Percentiles rank a stretch among this genome's conserved stretches.
These are phyloP conservation scores for Acanthopagrus latus DNA, from an alignment of 2,797 vertebrate species.

Conservation along the genomic window DNA sequence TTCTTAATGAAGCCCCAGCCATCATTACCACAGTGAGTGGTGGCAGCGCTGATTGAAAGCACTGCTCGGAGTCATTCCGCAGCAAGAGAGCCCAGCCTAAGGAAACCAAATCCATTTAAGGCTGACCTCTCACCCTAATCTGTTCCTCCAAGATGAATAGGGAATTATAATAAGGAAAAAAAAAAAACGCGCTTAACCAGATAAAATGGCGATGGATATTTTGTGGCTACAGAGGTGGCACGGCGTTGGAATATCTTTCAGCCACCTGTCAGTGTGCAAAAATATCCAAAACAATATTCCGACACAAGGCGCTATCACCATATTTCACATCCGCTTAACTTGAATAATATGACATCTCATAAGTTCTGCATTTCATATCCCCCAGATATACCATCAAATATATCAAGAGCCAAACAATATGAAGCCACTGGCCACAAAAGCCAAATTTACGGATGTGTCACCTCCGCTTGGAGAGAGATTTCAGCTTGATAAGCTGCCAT, in stretches of 20 bases:
- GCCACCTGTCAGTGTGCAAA: slow-evolving; percentile 48
- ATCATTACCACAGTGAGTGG: slow-evolving; percentile 83
- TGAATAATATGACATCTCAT: slow-evolving; percentile 74
- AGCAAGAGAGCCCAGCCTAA: slow-evolving; percentile 64
- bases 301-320: slow-evolving; percentile 50
- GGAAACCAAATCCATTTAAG: slow-evolving; percentile 80
- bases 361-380: slow-evolving; percentile 73
- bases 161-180: slow-evolving; percentile 59
- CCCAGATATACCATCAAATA: slow-evolving; percentile 73
- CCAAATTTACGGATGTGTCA: slow-evolving; percentile 73
- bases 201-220: slow-evolving; percentile 55
- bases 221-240: slow-evolving; percentile 35
- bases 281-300: slow-evolving; percentile 57
- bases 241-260: slow-evolving; percentile 39
- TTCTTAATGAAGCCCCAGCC: slow-evolving; percentile 86
- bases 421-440: slow-evolving; percentile 72
- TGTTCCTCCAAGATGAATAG: slow-evolving; percentile 69
- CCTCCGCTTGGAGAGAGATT: slow-evolving; percentile 71
- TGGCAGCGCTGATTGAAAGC: slow-evolving; percentile 82
- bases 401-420: slow-evolving; percentile 74
- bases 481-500: slow-evolving; percentile 71
- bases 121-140: slow-evolving; percentile 76
- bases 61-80: slow-evolving; percentile 69
- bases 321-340: slow-evolving; percentile 68
- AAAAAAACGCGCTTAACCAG: slow-evolving; percentile 46